A percentile compares a stretch with the other conserved stretches of the same genome.
Conservation (phyloP, 1,140 invertebrate genomes). For the Phenacoccus solenopsis region DNA sequence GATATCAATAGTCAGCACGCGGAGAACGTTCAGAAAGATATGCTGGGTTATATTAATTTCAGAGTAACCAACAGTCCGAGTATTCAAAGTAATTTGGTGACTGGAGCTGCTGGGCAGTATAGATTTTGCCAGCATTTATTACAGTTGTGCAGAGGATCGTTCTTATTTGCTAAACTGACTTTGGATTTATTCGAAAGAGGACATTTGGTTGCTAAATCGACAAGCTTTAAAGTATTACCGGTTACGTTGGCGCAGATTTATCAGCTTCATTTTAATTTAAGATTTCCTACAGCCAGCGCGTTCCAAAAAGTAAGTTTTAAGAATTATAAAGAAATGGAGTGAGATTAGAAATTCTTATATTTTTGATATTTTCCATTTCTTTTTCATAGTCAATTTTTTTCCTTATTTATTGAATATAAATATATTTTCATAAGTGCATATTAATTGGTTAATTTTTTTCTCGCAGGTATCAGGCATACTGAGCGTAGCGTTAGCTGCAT, state of each 20-base stretch:
- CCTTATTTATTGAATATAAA: not conserved
- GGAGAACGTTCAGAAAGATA: constrained; percentile 63
- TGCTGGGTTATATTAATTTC: constrained; percentile 74
- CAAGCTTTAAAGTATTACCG: constrained; percentile 84
- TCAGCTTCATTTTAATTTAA: constrained; percentile 79
- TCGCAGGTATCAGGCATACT: constrained; percentile 48
- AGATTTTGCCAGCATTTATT: constrained; percentile 76
- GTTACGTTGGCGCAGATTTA: constrained; percentile 87
- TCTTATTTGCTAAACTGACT: constrained; percentile 80
- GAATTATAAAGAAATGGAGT: constrained; percentile 40
- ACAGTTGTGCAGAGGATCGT: constrained; percentile 69
- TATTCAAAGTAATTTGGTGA: constrained; percentile 72
- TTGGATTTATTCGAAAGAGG: constrained; percentile 89
- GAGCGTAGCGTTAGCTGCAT: constrained; percentile 74
- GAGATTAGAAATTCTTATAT: not conserved
- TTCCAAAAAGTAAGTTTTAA: constrained; percentile 68
- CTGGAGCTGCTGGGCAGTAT: constrained; percentile 36
- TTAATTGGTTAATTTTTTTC: not conserved
- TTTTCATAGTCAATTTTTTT: not conserved
- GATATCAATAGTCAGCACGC: constrained; percentile 46
- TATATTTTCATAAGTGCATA: constrained; percentile 1
- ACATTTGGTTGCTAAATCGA: constrained; percentile 82
- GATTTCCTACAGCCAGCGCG: constrained; percentile 77
- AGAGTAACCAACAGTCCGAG: constrained; percentile 61
- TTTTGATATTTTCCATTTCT: constrained; percentile 9